Conservation (phyloP, 2,113 vertebrate genomes). For the Todiramphus chloris region DNA sequence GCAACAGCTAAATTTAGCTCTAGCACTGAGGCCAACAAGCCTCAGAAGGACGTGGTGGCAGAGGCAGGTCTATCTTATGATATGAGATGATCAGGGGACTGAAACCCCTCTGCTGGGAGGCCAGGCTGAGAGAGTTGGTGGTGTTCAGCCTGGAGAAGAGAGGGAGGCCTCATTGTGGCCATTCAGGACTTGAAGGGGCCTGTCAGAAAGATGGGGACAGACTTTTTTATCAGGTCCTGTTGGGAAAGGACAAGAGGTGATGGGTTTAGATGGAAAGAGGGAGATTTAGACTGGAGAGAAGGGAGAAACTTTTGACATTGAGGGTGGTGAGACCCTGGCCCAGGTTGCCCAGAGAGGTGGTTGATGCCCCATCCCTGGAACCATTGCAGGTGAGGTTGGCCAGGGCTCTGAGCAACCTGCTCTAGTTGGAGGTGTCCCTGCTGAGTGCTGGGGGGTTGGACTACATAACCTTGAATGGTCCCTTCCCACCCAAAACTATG, state of each 20-base stretch:
- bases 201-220: background rate
- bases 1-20: background rate
- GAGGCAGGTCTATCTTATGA: background rate
- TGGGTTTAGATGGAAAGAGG: background rate
- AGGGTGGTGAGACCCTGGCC: no score
- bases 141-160: background rate
- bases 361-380: no score
- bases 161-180: background rate
- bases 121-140: background rate
- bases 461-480: background rate
- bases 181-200: background rate
- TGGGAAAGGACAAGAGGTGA: background rate
- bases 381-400: no score
- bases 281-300: background rate
- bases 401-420: no score
- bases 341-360: no score
- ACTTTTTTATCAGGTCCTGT: background rate
- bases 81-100: background rate
- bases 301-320: background rate
- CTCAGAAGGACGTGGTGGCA: background rate
- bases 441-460: background rate
- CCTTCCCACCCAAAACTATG: background rate
- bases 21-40: background rate
- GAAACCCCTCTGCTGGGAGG: background rate
- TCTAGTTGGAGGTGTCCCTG: background rate